Percentiles rank a stretch among this genome's conserved stretches.
phyloP scores from a whole-genome alignment of 2,113 vertebrate species.

The Copsychus sechellarum region DNA sequence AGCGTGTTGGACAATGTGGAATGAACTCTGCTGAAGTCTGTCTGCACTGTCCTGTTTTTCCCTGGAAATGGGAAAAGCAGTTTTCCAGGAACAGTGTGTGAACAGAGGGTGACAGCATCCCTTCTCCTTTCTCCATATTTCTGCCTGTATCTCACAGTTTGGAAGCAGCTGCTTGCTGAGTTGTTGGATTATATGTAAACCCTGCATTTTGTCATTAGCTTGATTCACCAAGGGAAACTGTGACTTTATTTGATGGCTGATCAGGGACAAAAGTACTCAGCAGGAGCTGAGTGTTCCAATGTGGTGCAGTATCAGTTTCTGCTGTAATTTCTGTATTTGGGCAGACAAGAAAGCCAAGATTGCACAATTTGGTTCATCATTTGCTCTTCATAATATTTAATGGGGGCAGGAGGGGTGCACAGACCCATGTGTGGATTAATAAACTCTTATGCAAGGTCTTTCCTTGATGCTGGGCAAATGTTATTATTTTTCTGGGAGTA shows the following conservation, averaged over 20 bases:
- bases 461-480: neutral
- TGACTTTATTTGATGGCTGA: neutral
- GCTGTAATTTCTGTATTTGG: neutral
- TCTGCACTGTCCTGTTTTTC: neutral
- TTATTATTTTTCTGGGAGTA: neutral
- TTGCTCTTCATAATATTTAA: neutral
- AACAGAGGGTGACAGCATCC: rapidly evolving
- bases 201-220: neutral
- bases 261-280: neutral
- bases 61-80: neutral
- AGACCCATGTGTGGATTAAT: neutral
- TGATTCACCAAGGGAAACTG: neutral
- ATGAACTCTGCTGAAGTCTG: neutral
- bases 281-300: neutral
- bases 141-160: neutral
- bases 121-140: neutral
- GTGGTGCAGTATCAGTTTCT: neutral
- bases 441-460: neutral
- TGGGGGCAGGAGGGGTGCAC: neutral
- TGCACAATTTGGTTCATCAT: neutral
- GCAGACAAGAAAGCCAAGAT: neutral
- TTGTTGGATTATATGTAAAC: neutral
- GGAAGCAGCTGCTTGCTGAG: neutral
- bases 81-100: neutral
- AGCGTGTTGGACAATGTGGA: neutral